These are phyloP conservation scores for Porites divaricata DNA, from an alignment of 92 coral and sea anemone species.

Conservation along the genomic window DNA sequence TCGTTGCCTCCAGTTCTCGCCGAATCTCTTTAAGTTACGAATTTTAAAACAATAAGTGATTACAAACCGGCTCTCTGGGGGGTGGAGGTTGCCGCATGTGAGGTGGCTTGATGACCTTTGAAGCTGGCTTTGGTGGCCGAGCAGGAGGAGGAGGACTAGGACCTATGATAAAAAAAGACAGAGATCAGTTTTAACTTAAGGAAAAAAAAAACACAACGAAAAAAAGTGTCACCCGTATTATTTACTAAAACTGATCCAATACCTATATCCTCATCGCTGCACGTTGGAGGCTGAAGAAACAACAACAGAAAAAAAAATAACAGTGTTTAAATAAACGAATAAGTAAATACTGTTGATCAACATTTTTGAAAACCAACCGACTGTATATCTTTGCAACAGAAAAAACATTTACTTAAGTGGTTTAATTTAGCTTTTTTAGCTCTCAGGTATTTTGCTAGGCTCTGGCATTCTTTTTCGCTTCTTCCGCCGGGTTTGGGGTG, in stretches of 20 bases:
- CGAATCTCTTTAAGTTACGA: neutral
- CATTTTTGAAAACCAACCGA: too few relatives aligned
- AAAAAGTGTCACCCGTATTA: neutral
- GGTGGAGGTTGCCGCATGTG: neutral
- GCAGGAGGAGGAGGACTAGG: constrained; percentile 24
- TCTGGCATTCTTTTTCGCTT: too few relatives aligned
- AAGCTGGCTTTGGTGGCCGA: constrained; percentile 37
- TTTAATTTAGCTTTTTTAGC: too few relatives aligned
- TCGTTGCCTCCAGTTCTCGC: too few relatives aligned
- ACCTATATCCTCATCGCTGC: constrained; percentile 16
- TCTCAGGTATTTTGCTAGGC: too few relatives aligned
- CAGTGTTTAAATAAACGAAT: too few relatives aligned
- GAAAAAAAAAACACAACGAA: neutral
- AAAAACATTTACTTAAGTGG: too few relatives aligned
- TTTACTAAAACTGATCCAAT: neutral
- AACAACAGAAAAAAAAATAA: neutral
- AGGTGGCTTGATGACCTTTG: neutral
- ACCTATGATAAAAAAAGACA: constrained; percentile 3
- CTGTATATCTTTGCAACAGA: too few relatives aligned
- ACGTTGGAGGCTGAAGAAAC: constrained; percentile 21
- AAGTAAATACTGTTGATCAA: too few relatives aligned
- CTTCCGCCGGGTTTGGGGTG: too few relatives aligned
- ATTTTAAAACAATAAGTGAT: neutral
- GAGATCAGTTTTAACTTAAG: neutral
- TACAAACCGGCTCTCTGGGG: neutral